Evolutionary conservation across 2,888 invertebrate species (phyloP), one percentile per base, ranked within the genome.

Genomic region (Panorpa germanica): DNA sequence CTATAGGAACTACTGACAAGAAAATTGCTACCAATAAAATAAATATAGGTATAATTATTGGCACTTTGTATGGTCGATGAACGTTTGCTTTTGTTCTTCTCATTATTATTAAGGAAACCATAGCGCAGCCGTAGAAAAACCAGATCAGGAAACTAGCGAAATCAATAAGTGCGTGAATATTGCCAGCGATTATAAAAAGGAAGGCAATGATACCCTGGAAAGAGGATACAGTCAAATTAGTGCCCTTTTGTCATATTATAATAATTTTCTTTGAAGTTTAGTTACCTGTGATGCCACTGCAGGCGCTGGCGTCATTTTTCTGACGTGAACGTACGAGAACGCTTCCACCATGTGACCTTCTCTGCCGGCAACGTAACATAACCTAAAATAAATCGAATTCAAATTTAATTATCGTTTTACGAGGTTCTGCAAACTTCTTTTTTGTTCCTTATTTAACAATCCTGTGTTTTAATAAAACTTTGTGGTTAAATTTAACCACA

Each of bases 131-230:
- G 48, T 85, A 86, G 54, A 82, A 82, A 35, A 82, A 66, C 85
- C 85, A 86, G 13, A 81, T 73, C 37, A 83, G 66, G 59, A 85
- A 85, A 48, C 81, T 82, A 24, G 81, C 80, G 47, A 85, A 81
- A 43, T 82, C 77, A 39, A 86, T 85, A 9, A 86, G 58, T 2
- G 69, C 65, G 28, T 63, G 60, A 34, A 85, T 80, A 49, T 80
- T 67, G 32, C 81, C 81, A 15, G 70, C 61, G 25, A 73, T 43
- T 28, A 83, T 71, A 49, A 78, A 78, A 25, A 71, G 40, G 21
- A 74, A 54, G 1, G 80, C 62, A n/a, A 82, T 55, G 13, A 74
- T 15, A 8, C 71, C 73, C 68, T 72, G 59, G 28, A 61, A 58
- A 27, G 10, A 26, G 15, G n/a, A 18, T 14, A 9, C 24, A 27